These are phyloP conservation scores for Bagarius yarrelli DNA, from an alignment of 2,113 vertebrate genomes.

Conservation along the genomic window DNA sequence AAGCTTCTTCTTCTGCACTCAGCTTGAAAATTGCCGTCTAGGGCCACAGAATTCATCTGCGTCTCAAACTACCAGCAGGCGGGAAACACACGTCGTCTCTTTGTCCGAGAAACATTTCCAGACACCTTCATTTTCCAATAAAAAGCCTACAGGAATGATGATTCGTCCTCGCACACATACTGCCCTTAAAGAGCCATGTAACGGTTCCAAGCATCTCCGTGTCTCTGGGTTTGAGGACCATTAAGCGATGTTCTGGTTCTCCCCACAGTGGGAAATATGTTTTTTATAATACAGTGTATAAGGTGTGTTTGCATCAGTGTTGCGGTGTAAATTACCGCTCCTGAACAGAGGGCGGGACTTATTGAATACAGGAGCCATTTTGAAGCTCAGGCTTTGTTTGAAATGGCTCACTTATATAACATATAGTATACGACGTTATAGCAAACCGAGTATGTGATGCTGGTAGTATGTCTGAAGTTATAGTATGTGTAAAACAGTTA, in stretches of 20 bases:
- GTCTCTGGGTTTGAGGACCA: not conserved
- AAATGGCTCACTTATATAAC: too few relatives aligned
- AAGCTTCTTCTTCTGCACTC: constrained; percentile 52
- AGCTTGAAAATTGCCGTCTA: constrained; percentile 57
- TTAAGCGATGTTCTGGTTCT: too few relatives aligned
- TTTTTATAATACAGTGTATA: too few relatives aligned
- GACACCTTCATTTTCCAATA: not conserved
- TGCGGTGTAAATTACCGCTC: not conserved
- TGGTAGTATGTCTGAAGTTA: too few relatives aligned
- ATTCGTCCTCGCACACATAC: too few relatives aligned
- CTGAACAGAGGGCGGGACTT: not conserved
- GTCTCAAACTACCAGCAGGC: not conserved
- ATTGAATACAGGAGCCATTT: not conserved
- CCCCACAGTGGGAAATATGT: too few relatives aligned
- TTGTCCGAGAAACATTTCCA: not conserved
- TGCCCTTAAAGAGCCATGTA: not conserved
- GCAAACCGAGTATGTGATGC: too few relatives aligned
- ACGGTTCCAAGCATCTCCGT: not conserved
- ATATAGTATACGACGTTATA: too few relatives aligned
- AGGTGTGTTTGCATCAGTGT: not conserved
- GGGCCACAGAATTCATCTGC: not conserved
- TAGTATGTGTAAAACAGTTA: too few relatives aligned
- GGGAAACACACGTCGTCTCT: not conserved
- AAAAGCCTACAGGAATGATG: not conserved
- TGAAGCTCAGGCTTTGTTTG: not conserved